A percentile compares a stretch with the other conserved stretches of the same genome.
phyloP scores from a whole-genome alignment of 2,113 vertebrate genomes.

The Catharus bicknelli region DNA sequence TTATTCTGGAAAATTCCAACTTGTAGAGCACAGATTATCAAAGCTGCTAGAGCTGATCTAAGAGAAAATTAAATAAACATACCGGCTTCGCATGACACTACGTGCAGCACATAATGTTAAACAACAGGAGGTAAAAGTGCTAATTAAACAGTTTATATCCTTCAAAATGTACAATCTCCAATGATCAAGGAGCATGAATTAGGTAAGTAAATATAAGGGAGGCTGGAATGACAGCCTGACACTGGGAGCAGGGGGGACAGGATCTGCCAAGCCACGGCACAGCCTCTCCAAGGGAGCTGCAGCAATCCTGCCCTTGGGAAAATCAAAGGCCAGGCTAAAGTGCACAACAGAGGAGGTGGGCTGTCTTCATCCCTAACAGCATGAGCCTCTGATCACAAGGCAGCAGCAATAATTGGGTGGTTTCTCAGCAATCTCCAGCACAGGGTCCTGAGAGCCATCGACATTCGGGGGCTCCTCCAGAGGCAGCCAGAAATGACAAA shows the following conservation, averaged over 20 bases:
- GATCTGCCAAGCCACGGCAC: background rate
- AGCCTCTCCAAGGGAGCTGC: background rate
- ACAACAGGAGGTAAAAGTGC: background rate
- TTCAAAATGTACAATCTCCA: background rate
- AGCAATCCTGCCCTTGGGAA: background rate
- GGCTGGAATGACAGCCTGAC: background rate
- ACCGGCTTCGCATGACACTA: background rate
- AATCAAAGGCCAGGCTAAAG: background rate
- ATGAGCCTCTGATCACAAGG: background rate
- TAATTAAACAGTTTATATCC: background rate
- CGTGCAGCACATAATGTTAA: background rate
- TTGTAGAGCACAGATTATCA: background rate
- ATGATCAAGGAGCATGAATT: background rate
- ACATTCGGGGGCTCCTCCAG: background rate
- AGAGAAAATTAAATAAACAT: background rate
- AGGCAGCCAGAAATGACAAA: background rate
- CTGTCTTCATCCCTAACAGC: background rate
- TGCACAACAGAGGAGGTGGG: background rate
- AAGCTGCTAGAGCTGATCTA: background rate
- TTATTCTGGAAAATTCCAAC: background rate
- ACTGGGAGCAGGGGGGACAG: background rate
- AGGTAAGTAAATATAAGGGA: background rate
- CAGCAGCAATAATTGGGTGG: background rate
- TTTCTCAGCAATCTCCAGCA: background rate
- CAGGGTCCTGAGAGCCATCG: rapidly evolving